These are phyloP conservation scores for Stichopus horrens DNA, from an alignment of 53 echinoderm and acorn worm species.

Conservation along the genomic window DNA sequence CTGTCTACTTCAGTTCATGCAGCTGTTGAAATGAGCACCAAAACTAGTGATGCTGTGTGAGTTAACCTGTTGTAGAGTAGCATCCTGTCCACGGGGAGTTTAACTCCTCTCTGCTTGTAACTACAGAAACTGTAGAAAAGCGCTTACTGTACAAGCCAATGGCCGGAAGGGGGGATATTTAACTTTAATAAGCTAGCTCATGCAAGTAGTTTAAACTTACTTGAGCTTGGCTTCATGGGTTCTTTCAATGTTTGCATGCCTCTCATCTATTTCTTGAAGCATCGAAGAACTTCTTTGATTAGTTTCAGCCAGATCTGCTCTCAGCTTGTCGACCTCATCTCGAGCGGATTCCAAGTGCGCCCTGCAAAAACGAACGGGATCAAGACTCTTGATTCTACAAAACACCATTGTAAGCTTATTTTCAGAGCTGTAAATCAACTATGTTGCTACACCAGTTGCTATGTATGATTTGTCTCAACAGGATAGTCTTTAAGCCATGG, in stretches of 20 bases:
- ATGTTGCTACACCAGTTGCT: background rate
- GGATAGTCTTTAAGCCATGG: background rate
- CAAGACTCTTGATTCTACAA: background rate
- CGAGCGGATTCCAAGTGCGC: conserved; percentile 69
- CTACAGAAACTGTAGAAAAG: too few relatives aligned
- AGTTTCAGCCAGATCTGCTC: conserved; percentile 71
- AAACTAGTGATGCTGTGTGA: too few relatives aligned
- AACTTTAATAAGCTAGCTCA: too few relatives aligned
- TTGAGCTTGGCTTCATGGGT: conserved; percentile 77
- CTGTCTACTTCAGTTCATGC: too few relatives aligned
- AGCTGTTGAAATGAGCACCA: too few relatives aligned
- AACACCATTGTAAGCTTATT: background rate
- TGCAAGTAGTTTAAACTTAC: conserved; percentile 53
- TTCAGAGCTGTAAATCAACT: too few relatives aligned
- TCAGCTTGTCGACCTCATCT: conserved; percentile 86
- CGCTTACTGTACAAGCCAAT: too few relatives aligned
- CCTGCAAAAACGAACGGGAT: conserved; percentile 40
- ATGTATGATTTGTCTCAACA: background rate
- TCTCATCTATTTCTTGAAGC: conserved; percentile 91
- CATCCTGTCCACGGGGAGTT: too few relatives aligned
- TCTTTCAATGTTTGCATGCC: conserved; percentile 84
- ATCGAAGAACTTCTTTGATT: conserved; percentile 71
- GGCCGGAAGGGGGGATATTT: too few relatives aligned
- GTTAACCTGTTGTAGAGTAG: too few relatives aligned
- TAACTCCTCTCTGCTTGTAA: too few relatives aligned